Percentiles rank a stretch among this genome's conserved stretches.
These are phyloP conservation scores for Platyscapa corneri DNA, from an alignment of 1,140 invertebrate species.

Conservation along the genomic window DNA sequence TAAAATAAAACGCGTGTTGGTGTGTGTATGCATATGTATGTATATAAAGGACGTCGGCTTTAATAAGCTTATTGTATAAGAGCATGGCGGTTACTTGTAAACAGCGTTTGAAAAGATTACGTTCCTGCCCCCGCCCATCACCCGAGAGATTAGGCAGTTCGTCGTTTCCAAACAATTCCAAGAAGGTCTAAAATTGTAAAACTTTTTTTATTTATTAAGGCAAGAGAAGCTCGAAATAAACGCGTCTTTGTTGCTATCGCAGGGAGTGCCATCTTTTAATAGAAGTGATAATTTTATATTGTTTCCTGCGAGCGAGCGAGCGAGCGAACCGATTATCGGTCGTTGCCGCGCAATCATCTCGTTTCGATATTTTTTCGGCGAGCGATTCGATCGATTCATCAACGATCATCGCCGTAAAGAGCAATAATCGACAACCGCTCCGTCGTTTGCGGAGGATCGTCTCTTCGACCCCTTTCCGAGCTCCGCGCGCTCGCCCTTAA, in stretches of 20 bases:
- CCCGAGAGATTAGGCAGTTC: slow-evolving; percentile 25
- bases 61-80: slow-evolving; percentile 25
- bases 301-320: too few species aligned
- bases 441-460: too few species aligned
- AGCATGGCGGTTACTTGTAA: background rate
- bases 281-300: too few species aligned
- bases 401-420: too few species aligned
- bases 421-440: too few species aligned
- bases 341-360: too few species aligned
- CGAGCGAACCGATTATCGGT: slow-evolving; percentile 31
- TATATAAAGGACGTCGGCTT: background rate
- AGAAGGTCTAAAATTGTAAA: slow-evolving; percentile 32
- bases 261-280: background rate
- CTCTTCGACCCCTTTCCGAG: too few species aligned
- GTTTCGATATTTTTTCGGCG: too few species aligned
- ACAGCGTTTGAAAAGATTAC: slow-evolving; percentile 4
- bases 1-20: too few species aligned
- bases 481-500: too few species aligned
- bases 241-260: background rate
- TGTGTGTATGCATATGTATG: too few species aligned
- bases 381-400: too few species aligned
- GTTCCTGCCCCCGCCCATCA: slow-evolving; percentile 20
- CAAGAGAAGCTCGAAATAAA: background rate
- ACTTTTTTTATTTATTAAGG: slow-evolving; percentile 19
- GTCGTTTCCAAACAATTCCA: slow-evolving; percentile 39